Base-by-base conservation (phyloP, 1,140 invertebrate genomes). In the Aleiodes sp. region DNA sequence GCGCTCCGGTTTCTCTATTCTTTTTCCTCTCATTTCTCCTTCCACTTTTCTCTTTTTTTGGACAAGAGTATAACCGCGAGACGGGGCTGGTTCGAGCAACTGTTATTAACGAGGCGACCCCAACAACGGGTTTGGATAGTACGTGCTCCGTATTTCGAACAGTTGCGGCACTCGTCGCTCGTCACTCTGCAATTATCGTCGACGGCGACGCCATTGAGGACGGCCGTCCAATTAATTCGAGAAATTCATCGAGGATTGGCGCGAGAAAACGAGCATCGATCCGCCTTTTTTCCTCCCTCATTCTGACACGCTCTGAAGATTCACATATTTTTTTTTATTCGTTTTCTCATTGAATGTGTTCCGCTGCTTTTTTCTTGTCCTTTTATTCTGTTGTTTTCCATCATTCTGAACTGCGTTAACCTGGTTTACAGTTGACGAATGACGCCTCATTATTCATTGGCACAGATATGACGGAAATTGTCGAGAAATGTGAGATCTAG, bases 81-180 rank as follows among this genome's bases (percentile, higher is more conserved):
- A 29, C 57, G 14, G 35, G 28, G 57, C 57, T 68, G 43, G 66
- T 68, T 68, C 35, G 37, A 68, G 57, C 57, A 57, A 68, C 57
- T 68, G 57, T 68, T 68, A 68, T 68, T 68, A 68, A 68, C 66
- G 66, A 68, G 57, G 39, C 41, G 14, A 52, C 56, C 57, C 37
- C 57, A 67, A 67, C 57, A 61, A 43, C 66, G 46, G 8, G 35
- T n/a, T n/a, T n/a, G 35, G 16, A 14, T 37, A 14, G 16, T 61
- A 68, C 66, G 66, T 68, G 66, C 57, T 61, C 28, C 26, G 66
- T 68, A 68, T 68, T 68, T 61, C 57, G 26, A 68, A 68, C 61
- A 61, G 57, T 68, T 68, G 35, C 57, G 28, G 57, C 39, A 68
- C 57, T 68, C 66, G 37, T 68, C 66, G 37, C 61, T 68, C 57